phyloP scores from a whole-genome alignment of 2,797 vertebrate species.

The Rhinatrema bivittatum region DNA sequence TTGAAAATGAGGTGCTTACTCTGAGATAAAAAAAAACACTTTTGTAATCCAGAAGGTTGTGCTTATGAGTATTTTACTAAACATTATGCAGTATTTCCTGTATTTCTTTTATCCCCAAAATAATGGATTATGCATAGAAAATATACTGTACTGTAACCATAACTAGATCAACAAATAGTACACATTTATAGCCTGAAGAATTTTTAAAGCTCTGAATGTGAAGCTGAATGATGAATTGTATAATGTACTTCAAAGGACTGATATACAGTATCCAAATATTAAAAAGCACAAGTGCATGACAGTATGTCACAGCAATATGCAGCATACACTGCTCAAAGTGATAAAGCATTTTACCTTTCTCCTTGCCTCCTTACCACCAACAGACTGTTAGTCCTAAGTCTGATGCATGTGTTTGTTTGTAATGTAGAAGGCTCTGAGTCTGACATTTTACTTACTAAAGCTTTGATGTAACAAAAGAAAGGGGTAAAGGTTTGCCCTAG shows the following conservation, averaged over 20 bases:
- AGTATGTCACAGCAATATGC: constrained; percentile 9
- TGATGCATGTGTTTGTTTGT: no score
- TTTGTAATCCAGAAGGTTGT: no score
- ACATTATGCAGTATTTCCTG: no score
- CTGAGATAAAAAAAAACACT: no score
- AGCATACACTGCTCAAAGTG: constrained; percentile 17
- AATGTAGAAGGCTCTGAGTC: no score
- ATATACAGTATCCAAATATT: constrained; percentile 32
- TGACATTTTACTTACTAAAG: no score
- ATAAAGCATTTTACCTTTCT: constrained; percentile 31
- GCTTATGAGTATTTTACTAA: no score
- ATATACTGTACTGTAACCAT: constrained; percentile 7
- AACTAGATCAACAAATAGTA: constrained; percentile 24
- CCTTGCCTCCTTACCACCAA: constrained; percentile 13
- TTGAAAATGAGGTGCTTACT: no score
- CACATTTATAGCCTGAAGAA: constrained; percentile 23
- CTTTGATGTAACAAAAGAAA: no score
- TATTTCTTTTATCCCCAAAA: no score
- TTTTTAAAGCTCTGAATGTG: constrained; percentile 17
- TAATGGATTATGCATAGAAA: constrained; percentile 21
- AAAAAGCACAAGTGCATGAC: constrained; percentile 19
- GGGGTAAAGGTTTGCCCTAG: no score
- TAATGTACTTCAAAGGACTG: constrained; percentile 29
- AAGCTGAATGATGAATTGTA: constrained; percentile 35
- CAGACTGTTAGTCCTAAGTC: constrained; percentile 7